phyloP scores from a whole-genome alignment of 2,888 invertebrate species.

The Lithophane semibrunnea region DNA sequence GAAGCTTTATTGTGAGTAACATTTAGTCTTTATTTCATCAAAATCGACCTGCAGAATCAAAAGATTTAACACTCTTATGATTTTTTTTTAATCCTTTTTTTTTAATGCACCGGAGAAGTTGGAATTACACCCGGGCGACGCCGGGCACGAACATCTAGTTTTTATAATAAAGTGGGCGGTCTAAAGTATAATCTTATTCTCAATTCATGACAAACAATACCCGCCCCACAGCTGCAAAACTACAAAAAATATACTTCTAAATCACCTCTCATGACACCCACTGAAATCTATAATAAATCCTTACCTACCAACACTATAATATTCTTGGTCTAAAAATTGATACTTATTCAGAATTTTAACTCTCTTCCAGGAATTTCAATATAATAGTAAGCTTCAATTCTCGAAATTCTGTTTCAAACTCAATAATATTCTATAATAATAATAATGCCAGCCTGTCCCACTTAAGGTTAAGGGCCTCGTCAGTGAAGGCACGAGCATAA shows the following conservation, averaged over 20 bases:
- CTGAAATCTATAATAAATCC: neutral
- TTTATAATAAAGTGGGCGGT: neutral
- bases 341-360: neutral
- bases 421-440: neutral
- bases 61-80: too few relatives aligned
- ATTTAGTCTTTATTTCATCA: too few relatives aligned
- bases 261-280: neutral
- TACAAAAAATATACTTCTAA: too few relatives aligned
- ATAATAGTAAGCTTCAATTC: neutral
- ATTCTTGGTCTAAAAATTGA: neutral
- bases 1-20: too few relatives aligned
- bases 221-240: neutral
- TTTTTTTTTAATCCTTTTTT: too few relatives aligned
- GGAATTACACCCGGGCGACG: too few relatives aligned
- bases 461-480: neutral
- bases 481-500: too few relatives aligned
- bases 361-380: constrained; percentile 10
- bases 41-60: too few relatives aligned
- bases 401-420: constrained; percentile 4
- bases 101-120: too few relatives aligned
- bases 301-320: neutral
- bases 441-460: neutral
- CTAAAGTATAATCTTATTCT: neutral
- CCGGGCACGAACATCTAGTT: too few relatives aligned
- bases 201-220: neutral